phyloP scores from a whole-genome alignment of 2,797 vertebrate genomes.

The Sternarchorhynchus goeldii region DNA sequence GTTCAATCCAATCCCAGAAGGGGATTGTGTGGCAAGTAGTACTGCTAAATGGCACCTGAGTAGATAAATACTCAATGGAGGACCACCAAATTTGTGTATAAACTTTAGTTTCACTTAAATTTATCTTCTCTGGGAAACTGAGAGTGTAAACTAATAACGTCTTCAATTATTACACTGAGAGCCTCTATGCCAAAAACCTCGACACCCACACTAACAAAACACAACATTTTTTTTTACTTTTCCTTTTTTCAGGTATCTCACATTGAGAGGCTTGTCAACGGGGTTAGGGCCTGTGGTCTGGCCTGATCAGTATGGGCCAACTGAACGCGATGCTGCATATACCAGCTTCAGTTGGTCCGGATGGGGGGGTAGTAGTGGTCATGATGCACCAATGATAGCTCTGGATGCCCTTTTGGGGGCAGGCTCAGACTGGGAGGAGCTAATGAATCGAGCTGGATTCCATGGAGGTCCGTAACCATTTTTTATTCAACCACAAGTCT shows the following conservation, averaged over 20 bases:
- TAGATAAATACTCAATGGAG: no score
- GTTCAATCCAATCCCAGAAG: no score
- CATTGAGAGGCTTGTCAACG: constrained; percentile 67
- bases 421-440: constrained; percentile 72
- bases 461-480: constrained; percentile 71
- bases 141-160: no score
- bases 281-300: constrained; percentile 68
- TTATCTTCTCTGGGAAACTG: no score
- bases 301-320: constrained; percentile 65
- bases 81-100: no score
- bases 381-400: constrained; percentile 79
- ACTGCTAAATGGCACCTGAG: no score
- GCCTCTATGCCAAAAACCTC: not conserved
- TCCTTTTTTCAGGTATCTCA: constrained; percentile 69
- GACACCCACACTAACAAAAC: no score
- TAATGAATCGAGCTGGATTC: constrained; percentile 72
- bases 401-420: constrained; percentile 72
- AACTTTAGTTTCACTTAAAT: no score
- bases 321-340: constrained; percentile 73
- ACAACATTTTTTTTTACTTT: not conserved
- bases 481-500: not conserved
- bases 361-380: constrained; percentile 76
- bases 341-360: constrained; percentile 74
- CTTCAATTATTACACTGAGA: no score
- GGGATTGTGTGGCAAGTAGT: no score